phyloP scores from a whole-genome alignment of 2,797 vertebrate genomes.

The Pitangus sulphuratus region DNA sequence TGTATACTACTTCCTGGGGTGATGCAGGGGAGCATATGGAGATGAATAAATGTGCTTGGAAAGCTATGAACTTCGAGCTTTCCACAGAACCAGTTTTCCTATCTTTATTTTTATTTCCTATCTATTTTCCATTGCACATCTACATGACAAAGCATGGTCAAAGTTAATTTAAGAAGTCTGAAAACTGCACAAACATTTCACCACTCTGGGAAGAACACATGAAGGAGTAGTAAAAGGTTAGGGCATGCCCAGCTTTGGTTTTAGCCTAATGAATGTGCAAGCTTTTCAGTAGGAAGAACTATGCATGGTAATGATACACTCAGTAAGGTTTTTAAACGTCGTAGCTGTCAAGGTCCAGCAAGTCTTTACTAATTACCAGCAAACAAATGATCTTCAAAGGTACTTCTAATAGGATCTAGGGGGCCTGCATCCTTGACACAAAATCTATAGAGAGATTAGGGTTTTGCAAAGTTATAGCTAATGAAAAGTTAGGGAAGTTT shows the following conservation, averaged over 20 bases:
- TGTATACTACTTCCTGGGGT: neutral
- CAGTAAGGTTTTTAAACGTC: neutral
- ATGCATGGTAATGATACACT: too few species aligned
- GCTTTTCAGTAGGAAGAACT: neutral
- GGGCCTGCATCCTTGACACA: neutral
- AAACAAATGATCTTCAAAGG: neutral
- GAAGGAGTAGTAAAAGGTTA: neutral
- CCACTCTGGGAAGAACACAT: neutral
- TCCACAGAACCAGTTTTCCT: neutral
- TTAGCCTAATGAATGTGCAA: neutral
- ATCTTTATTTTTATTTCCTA: neutral
- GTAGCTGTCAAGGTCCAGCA: neutral
- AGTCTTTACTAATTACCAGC: neutral
- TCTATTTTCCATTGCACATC: neutral
- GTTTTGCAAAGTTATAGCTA: neutral
- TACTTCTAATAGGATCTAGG: neutral
- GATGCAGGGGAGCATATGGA: neutral
- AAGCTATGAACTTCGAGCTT: neutral
- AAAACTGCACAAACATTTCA: neutral
- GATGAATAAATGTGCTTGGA: neutral
- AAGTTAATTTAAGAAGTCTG: neutral
- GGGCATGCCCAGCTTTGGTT: neutral
- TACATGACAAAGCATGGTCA: accelerated
- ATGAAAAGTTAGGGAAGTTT: neutral
- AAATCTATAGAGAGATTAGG: neutral